A percentile compares a stretch with the other conserved stretches of the same genome.
Conservation (phyloP, 2,113 vertebrate species). For the Junco hyemalis region DNA sequence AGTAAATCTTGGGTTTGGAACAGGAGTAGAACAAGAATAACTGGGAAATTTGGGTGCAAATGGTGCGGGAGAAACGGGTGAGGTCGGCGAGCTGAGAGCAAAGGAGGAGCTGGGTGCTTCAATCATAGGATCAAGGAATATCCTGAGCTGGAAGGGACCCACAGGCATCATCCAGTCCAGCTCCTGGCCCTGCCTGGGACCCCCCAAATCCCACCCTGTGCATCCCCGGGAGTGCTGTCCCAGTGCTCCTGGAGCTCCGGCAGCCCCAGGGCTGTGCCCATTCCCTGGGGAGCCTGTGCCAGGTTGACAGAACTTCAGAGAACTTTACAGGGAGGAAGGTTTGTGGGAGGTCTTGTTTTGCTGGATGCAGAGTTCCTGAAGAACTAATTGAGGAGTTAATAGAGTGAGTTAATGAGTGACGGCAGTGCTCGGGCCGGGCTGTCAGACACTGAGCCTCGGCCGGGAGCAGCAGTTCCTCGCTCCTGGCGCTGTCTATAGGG, state of each 20-base stretch:
- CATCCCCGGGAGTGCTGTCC: background rate
- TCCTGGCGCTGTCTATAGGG: background rate
- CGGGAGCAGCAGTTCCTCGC: background rate
- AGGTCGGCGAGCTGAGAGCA: background rate
- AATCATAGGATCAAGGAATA: background rate
- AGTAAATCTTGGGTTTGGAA: background rate
- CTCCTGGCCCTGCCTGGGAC: background rate
- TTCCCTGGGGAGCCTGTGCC: background rate
- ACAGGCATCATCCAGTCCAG: background rate
- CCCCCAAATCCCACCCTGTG: background rate
- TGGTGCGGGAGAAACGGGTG: background rate
- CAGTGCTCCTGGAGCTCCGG: accelerated
- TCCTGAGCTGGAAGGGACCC: background rate
- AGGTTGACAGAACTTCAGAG: background rate
- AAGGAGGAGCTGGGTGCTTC: background rate
- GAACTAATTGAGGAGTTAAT: background rate
- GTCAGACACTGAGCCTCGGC: background rate
- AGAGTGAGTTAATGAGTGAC: background rate
- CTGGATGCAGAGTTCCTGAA: background rate
- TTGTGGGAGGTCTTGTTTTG: background rate
- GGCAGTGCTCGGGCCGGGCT: background rate
- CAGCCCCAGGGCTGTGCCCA: background rate
- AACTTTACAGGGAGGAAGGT: background rate
- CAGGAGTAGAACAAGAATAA: background rate
- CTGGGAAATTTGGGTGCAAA: conserved; percentile 1